Evolutionary conservation across 2,113 vertebrate genomes (phyloP).

Genomic region (Catagonus wagneri): DNA sequence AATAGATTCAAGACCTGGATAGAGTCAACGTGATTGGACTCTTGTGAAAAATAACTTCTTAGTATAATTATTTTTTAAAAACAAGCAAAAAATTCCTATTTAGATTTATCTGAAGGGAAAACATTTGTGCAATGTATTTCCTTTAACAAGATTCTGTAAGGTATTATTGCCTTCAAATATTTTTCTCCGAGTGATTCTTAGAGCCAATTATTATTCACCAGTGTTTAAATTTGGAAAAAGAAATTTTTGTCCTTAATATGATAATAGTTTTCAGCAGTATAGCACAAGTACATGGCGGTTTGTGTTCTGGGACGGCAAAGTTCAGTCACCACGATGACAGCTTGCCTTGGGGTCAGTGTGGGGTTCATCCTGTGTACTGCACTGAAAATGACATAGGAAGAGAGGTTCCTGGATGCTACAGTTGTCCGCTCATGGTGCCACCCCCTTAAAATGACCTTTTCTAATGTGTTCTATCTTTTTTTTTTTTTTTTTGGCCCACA

Average conservation of each 20-base stretch:
- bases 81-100: neutral
- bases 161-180: neutral
- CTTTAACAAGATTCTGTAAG: neutral
- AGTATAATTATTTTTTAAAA: neutral
- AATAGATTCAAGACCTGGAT: neutral
- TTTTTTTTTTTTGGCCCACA: no score
- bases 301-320: neutral
- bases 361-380: neutral
- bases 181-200: neutral
- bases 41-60: neutral
- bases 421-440: neutral
- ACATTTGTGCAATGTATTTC: neutral
- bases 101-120: neutral
- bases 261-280: neutral
- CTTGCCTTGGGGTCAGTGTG: neutral
- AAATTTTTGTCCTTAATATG: neutral
- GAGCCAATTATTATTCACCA: neutral
- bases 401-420: neutral
- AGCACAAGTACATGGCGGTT: neutral
- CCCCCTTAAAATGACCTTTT: neutral
- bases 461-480: neutral
- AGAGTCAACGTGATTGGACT: neutral
- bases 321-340: neutral
- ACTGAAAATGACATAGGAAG: neutral
- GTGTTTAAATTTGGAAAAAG: slow-evolving; percentile 15